phyloP scores from a whole-genome alignment of 2,113 vertebrate genomes.

The Maccullochella peelii region DNA sequence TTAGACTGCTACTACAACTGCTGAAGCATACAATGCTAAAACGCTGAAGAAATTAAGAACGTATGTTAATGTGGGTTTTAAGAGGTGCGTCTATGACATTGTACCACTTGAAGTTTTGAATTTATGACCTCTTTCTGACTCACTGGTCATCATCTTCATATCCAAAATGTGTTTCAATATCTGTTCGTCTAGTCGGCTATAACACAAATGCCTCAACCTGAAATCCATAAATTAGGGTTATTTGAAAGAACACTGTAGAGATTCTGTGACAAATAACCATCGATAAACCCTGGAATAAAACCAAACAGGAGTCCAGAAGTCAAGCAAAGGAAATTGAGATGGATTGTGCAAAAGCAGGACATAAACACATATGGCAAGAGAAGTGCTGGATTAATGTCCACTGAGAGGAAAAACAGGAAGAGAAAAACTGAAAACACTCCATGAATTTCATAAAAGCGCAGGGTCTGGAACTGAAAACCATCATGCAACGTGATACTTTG shows the following conservation, averaged over 20 bases:
- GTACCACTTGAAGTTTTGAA: no score
- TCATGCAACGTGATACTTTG: neutral
- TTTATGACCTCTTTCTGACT: no score
- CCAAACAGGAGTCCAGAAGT: neutral
- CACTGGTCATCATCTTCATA: neutral
- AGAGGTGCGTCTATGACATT: no score
- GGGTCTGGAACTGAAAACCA: neutral
- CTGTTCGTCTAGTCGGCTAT: neutral
- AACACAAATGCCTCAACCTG: neutral
- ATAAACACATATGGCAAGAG: conserved; percentile 22
- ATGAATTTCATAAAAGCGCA: neutral
- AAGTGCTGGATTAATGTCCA: neutral
- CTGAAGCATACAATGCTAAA: no score
- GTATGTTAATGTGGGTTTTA: no score
- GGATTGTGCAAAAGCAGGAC: neutral
- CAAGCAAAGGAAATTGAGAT: neutral
- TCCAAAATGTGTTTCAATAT: neutral
- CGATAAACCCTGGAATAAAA: neutral
- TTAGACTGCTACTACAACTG: no score
- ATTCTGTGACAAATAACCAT: neutral
- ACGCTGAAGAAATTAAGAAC: no score
- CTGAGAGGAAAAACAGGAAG: neutral
- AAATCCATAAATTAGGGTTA: neutral
- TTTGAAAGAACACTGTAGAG: neutral
- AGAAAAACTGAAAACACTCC: neutral